Conservation (phyloP, 2,113 vertebrate genomes). For the Heterotilapia buettikoferi region DNA sequence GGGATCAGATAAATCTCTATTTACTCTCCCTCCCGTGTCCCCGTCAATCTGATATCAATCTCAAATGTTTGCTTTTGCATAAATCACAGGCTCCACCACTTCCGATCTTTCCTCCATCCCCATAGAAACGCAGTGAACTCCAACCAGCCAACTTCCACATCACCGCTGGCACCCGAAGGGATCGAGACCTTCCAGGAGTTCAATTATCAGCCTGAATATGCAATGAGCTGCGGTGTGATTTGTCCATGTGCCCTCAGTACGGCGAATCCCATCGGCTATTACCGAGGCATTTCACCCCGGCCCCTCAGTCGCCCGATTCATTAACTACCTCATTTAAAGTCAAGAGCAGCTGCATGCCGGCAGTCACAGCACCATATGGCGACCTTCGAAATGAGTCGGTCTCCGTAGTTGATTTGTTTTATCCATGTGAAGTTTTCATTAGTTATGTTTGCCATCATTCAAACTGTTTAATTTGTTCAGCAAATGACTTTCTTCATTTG, state of each 20-base stretch:
- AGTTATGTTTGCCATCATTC: background rate
- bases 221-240: constrained; percentile 23
- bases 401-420: background rate
- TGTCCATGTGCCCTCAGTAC: background rate
- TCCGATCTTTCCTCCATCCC: background rate
- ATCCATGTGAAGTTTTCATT: background rate
- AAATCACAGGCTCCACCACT: constrained; percentile 11
- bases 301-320: constrained; percentile 28
- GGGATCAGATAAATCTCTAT: constrained; percentile 21
- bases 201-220: constrained; percentile 51
- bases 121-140: background rate
- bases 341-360: background rate
- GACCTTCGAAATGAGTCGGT: background rate
- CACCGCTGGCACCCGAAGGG: background rate
- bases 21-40: constrained; percentile 11
- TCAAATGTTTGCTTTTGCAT: constrained; percentile 41
- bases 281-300: background rate
- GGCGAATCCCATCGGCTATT: constrained; percentile 17
- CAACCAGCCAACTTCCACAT: constrained; percentile 19
- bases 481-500: background rate
- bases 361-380: constrained; percentile 20
- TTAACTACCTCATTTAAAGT: constrained; percentile 53
- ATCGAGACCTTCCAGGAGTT: constrained; percentile 25
- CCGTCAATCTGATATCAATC: constrained; percentile 23
- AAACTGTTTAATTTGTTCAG: background rate